Evolutionary conservation across 2,797 vertebrate genomes (phyloP), one percentile per base, ranked within the genome.

Genomic region (Pangasius larnaudii): DNA sequence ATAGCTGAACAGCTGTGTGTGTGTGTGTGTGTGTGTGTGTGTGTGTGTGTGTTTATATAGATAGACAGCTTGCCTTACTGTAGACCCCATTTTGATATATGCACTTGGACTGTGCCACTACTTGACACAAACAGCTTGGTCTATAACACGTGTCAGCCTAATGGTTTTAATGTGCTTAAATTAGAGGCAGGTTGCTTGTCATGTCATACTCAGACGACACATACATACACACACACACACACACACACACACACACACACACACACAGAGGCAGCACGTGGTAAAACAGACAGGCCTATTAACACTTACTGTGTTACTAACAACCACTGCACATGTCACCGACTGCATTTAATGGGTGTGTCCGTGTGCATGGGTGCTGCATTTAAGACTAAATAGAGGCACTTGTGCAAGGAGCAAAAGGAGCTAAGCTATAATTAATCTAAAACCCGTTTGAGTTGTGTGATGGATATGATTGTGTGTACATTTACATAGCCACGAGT

Each of bases 101-200:
- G 83, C 83, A 87, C 81, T 75, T 59, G 19, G 72, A 86, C 49
- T 24, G 56, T 82, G 74, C 53, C 14, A 39, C 46, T 84, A 84
- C 87, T 42, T 72, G 69, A 86, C 77, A 72, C 53, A 39, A 87
- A 58, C 79, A 84, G 87, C 92, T 92, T 87, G 91, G 86, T 88
- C 91, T 87, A 90, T 92, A 94, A 92, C 95, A 94, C 89, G 89
- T 94, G 94, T 93, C 93, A 90, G 90, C 92, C 91, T 94, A 94
- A 95, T 95, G 91, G 93, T 91, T 95, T 95, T 94, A 94, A 94
- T 94, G 91, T 91, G 92, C 92, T 90, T 93, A 93, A 94, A 95
- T 94, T 91, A 92, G 93, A 82, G 90, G 89, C 91, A 89, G 82
- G 59, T 84, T 85, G 67, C 79, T 87, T 89, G 53, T 86, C 74